Conservation (phyloP, 2,797 vertebrate genomes). For the Poecilia velifera region DNA sequence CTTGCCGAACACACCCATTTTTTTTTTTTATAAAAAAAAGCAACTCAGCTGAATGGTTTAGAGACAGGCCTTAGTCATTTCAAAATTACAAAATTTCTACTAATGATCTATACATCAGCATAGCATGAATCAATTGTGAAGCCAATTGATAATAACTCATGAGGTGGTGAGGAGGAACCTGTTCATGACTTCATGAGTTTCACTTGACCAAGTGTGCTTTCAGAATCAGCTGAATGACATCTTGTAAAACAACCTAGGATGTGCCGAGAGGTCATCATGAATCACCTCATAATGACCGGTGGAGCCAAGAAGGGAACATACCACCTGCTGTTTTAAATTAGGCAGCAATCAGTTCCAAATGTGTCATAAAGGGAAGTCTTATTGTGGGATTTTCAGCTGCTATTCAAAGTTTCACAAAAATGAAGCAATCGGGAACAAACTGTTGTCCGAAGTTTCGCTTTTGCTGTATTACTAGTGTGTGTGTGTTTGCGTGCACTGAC, state of each 20-base stretch:
- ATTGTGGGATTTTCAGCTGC: constrained; percentile 48
- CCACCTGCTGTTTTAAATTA: constrained; percentile 21
- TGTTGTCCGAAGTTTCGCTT: constrained; percentile 62
- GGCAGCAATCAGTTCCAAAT: constrained; percentile 9
- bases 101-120: not conserved
- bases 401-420: constrained; percentile 47
- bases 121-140: not conserved
- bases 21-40: not conserved
- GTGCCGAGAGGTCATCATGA: constrained; percentile 54
- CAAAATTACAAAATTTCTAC: not conserved
- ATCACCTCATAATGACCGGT: constrained; percentile 43
- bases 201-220: not conserved
- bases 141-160: constrained; percentile 9
- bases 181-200: constrained; percentile 2
- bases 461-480: constrained; percentile 32
- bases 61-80: not conserved
- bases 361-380: constrained; percentile 55
- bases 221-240: constrained; percentile 21
- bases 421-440: constrained; percentile 48
- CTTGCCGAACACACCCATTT: not conserved
- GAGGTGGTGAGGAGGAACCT: constrained; percentile 18
- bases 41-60: not conserved
- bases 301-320: not conserved
- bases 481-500: constrained; percentile 11
- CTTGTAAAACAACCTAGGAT: constrained; percentile 57